A percentile compares a stretch with the other conserved stretches of the same genome.
Conservation (phyloP, 2,888 invertebrate species). For the Pollenia labialis region DNA sequence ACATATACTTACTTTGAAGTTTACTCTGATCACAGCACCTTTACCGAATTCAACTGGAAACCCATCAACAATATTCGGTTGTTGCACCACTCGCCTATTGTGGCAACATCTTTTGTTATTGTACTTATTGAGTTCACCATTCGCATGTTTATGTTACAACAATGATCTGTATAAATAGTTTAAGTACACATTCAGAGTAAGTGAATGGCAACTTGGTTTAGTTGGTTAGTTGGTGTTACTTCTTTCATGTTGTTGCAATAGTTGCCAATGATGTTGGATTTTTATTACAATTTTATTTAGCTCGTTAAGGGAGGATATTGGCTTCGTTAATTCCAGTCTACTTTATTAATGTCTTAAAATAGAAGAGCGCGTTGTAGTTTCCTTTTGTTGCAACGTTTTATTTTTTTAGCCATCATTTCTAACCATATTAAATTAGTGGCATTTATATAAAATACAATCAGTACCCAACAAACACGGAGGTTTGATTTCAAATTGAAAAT, state of each 20-base stretch:
- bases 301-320: slow-evolving; percentile 71
- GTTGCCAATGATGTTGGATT: slow-evolving; percentile 47
- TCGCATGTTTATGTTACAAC: slow-evolving; percentile 61
- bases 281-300: slow-evolving; percentile 70
- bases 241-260: slow-evolving; percentile 26
- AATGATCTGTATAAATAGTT: slow-evolving; percentile 63
- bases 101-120: slow-evolving; percentile 46
- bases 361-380: slow-evolving; percentile 46
- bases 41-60: background rate
- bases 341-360: slow-evolving; percentile 65
- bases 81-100: slow-evolving; percentile 8
- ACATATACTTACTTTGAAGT: too few species aligned
- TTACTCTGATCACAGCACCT: background rate
- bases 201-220: slow-evolving; percentile 32
- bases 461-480: too few species aligned
- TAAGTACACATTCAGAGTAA: slow-evolving; percentile 47
- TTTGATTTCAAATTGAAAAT: too few species aligned
- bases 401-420: slow-evolving; percentile 11
- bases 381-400: slow-evolving; percentile 20
- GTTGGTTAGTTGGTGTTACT: slow-evolving; percentile 34
- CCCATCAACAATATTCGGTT: background rate
- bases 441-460: background rate
- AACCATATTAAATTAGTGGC: slow-evolving; percentile 23
- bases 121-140: slow-evolving; percentile 46
- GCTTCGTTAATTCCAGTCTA: slow-evolving; percentile 69